These are phyloP conservation scores for Ictalurus furcatus DNA, from an alignment of 2,113 vertebrate genomes.

Conservation along the genomic window DNA sequence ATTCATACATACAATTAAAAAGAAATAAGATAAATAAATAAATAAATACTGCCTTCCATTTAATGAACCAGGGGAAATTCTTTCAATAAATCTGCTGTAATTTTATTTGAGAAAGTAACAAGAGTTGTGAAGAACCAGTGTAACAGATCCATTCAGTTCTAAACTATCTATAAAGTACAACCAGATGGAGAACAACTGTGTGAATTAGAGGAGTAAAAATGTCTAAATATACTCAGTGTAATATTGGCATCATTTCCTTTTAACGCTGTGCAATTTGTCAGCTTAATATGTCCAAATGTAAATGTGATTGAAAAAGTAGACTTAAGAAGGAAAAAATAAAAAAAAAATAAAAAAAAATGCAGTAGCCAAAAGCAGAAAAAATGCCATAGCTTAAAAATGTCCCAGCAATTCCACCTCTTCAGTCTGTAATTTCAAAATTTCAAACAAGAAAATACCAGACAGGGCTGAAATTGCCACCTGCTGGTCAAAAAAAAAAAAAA, in stretches of 20 bases:
- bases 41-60: background rate
- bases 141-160: background rate
- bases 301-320: background rate
- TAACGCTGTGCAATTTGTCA: background rate
- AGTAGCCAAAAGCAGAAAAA: background rate
- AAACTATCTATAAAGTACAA: background rate
- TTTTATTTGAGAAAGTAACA: background rate
- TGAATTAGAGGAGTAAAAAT: background rate
- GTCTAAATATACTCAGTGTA: background rate
- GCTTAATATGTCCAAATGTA: background rate
- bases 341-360: background rate
- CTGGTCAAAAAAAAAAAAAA: background rate
- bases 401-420: background rate
- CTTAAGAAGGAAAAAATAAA: background rate
- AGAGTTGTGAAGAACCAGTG: background rate
- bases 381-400: background rate
- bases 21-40: background rate
- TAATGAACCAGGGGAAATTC: background rate
- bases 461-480: constrained; percentile 10
- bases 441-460: background rate
- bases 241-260: background rate
- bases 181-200: background rate
- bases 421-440: background rate
- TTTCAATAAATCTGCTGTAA: background rate
- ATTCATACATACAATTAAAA: background rate